phyloP scores from a whole-genome alignment of 2,888 invertebrate genomes.

The Empis livida region DNA sequence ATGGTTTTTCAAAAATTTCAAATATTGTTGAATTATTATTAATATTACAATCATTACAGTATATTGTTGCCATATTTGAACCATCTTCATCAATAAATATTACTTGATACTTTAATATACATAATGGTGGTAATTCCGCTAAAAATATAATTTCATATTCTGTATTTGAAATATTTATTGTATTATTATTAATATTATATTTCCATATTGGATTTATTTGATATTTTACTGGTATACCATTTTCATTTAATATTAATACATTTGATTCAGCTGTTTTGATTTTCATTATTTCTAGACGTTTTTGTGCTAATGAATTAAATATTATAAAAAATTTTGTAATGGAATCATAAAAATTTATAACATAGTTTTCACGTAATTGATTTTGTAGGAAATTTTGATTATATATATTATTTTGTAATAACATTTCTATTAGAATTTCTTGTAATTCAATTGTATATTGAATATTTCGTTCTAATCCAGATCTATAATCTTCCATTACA shows the following conservation, averaged over 20 bases:
- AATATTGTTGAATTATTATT: slow-evolving; percentile 51
- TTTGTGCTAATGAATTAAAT: slow-evolving; percentile 72
- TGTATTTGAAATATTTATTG: slow-evolving; percentile 35
- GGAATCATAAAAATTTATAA: slow-evolving; percentile 46
- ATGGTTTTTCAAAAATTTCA: slow-evolving; percentile 50
- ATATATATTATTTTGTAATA: slow-evolving; percentile 33
- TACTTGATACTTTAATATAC: slow-evolving; percentile 54
- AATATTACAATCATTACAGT: slow-evolving; percentile 41
- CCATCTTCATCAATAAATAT: slow-evolving; percentile 33
- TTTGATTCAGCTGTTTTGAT: slow-evolving; percentile 55
- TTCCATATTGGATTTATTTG: slow-evolving; percentile 85
- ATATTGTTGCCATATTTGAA: slow-evolving; percentile 38
- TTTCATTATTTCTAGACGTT: slow-evolving; percentile 63
- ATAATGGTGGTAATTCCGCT: slow-evolving; percentile 65
- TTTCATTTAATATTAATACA: slow-evolving; percentile 57
- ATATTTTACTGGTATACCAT: slow-evolving; percentile 43
- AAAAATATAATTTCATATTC: slow-evolving; percentile 59
- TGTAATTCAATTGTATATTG: slow-evolving; percentile 66
- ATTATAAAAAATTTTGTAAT: slow-evolving; percentile 47
- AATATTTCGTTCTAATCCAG: slow-evolving; percentile 71
- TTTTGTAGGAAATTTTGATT: slow-evolving; percentile 42
- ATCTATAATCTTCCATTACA: slow-evolving; percentile 89
- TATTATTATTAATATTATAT: slow-evolving; percentile 38
- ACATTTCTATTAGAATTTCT: slow-evolving; percentile 53
- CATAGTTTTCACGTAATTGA: slow-evolving; percentile 57